Evolutionary conservation across 2,113 vertebrate species (phyloP).

Genomic region (Rhagologus leucostigma): DNA sequence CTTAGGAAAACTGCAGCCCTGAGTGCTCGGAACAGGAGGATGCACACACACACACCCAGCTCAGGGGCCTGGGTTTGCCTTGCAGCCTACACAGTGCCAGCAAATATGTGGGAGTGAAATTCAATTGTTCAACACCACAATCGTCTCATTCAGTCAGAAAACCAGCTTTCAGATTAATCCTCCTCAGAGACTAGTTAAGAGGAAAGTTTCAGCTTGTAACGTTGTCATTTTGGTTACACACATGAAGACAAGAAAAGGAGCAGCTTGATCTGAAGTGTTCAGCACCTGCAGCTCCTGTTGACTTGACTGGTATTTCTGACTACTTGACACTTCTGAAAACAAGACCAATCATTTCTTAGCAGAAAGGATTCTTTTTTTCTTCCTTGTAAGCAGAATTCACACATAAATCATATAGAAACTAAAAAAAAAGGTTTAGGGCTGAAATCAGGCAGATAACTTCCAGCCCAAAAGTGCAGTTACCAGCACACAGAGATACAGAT

Average conservation of each 20-base stretch:
- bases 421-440: not conserved
- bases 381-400: not conserved
- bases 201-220: not conserved
- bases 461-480: not conserved
- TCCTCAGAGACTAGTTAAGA: not conserved
- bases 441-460: not conserved
- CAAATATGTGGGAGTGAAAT: not conserved
- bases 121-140: not conserved
- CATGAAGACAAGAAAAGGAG: not conserved
- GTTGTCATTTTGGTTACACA: slow-evolving; percentile 7
- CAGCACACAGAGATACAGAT: not conserved
- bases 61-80: not conserved
- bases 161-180: not conserved
- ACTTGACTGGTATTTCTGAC: not conserved
- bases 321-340: not conserved
- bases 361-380: not conserved
- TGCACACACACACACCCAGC: too few relatives aligned
- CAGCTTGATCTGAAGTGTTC: not conserved
- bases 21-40: not conserved
- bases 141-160: not conserved
- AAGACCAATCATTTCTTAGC: not conserved
- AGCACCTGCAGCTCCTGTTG: not conserved
- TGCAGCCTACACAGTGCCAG: not conserved
- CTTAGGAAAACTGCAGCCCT: not conserved
- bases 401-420: not conserved